Evolutionary conservation across 2,888 invertebrate genomes (phyloP), one percentile per base, ranked within the genome.

Genomic region (Stenotaenia linearis): DNA sequence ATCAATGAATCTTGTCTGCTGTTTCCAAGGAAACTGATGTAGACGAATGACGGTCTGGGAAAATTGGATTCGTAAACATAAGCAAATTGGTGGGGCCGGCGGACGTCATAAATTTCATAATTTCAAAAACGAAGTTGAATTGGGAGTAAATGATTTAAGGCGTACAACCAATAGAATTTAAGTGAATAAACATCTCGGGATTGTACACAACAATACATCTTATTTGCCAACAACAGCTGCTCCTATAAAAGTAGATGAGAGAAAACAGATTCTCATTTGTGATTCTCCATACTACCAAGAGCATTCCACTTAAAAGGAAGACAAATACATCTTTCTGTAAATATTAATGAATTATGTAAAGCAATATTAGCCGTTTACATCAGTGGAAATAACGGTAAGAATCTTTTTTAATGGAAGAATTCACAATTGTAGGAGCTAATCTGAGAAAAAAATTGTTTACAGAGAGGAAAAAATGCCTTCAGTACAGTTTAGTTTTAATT

Each of bases 1-100:
- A 23, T 69, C 69, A 69, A 69, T 69, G 69, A 69, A 69, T 28
- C 25, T 28, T 69, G 28, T 69, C 69, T 69, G 69, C 28, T 69
- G 69, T 69, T 12, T 69, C 69, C 69, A 69, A 28, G 69, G 69
- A 28, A 69, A 69, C 69, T 25, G 25, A 7, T 56, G 25, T 12
- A 69, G 69, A n/a, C 69, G 28, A 28, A 23, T 23, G 56, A 56
- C 3, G 56, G 21, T n/a, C 23, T 23, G 18, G 23, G 56, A 4
- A 18, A 56, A 23, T 28, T 28, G 12, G n/a, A 69, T 69, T 69
- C 69, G 69, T 28, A 69, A 69, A 69, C 69, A 69, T 25, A 15
- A 23, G 69, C 25, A 69, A 15, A 50, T 50, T 32, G 45, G 3
- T 25, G 12, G 25, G 25, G 28, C 12, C 10, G 23, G 25, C 25